Percentiles rank a stretch among this genome's conserved stretches.
These are phyloP conservation scores for Lytechinus variegatus DNA, from an alignment of 35 echinoderm and acorn worm species.

Conservation along the genomic window DNA sequence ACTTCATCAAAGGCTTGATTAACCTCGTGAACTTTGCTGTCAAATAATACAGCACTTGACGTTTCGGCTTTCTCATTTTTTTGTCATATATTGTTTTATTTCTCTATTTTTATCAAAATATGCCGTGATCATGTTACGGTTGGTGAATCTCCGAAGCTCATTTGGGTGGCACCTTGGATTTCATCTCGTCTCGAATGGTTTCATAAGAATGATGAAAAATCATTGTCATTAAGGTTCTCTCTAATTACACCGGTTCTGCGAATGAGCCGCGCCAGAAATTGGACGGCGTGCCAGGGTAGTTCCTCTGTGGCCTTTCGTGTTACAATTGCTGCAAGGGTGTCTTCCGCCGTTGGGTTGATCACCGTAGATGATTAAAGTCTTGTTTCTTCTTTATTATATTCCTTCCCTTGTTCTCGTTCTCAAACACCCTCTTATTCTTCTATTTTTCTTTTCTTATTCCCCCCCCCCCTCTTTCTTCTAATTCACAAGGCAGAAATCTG, in stretches of 20 bases:
- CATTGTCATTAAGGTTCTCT: background rate
- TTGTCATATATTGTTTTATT: too few species aligned
- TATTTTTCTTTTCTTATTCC: too few species aligned
- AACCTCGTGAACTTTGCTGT: background rate
- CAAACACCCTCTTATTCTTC: too few species aligned
- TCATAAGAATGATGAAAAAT: background rate
- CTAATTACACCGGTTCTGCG: background rate
- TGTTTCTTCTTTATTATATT: too few species aligned
- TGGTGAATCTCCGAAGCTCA: background rate
- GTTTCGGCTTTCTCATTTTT: background rate
- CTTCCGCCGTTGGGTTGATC: too few species aligned
- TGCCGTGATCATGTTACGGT: background rate
- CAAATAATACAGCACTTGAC: background rate
- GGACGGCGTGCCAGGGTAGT: too few species aligned
- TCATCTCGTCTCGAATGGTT: background rate
- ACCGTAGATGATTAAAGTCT: too few species aligned
- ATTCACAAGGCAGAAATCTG: background rate
- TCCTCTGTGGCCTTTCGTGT: background rate
- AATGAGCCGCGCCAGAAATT: background rate
- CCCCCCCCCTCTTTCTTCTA: too few species aligned
- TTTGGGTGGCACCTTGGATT: background rate
- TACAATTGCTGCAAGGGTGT: background rate
- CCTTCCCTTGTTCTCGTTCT: too few species aligned
- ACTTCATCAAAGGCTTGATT: background rate
- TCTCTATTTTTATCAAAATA: background rate